These are phyloP conservation scores for Platycheirus albimanus DNA, from an alignment of 2,888 invertebrate genomes.

Conservation along the genomic window DNA sequence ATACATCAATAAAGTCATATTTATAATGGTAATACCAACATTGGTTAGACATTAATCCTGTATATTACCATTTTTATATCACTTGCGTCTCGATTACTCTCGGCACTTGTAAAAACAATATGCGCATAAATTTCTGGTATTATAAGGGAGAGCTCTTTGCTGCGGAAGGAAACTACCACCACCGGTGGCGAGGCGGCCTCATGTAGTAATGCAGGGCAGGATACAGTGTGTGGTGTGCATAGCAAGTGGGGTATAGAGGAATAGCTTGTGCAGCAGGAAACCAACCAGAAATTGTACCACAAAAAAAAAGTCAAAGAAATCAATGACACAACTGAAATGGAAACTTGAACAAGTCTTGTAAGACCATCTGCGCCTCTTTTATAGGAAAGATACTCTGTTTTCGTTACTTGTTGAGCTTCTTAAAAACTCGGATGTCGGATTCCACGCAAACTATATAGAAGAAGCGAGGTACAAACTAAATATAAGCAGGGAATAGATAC, in stretches of 20 bases:
- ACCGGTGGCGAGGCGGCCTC: background rate
- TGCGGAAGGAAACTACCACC: conserved; percentile 50
- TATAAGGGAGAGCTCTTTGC: background rate
- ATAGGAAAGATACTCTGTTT: background rate
- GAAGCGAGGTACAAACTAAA: conserved; percentile 28
- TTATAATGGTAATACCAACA: conserved; percentile 69
- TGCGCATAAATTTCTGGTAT: conserved; percentile 69
- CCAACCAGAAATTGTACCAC: background rate
- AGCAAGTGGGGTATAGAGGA: conserved; percentile 23
- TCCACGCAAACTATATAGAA: too few relatives aligned
- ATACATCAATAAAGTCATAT: conserved; percentile 70
- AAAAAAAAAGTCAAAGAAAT: conserved; percentile 26
- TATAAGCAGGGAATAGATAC: conserved; percentile 10
- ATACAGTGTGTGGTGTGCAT: conserved; percentile 25
- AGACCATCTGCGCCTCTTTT: conserved; percentile 63
- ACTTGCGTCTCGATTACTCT: conserved; percentile 72
- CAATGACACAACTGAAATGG: conserved; percentile 72
- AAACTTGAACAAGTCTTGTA: conserved; percentile 70
- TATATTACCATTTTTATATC: conserved; percentile 73
- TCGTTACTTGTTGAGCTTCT: conserved; percentile 12
- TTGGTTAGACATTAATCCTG: conserved; percentile 71
- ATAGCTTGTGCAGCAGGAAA: background rate
- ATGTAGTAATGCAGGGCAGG: conserved; percentile 36
- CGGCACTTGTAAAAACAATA: conserved; percentile 71
- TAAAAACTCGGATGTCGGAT: conserved; percentile 18